Percentiles rank a stretch among this genome's conserved stretches.
Conservation (phyloP, 53 echinoderm and acorn worm species). For the Holothuria leucospilota region DNA sequence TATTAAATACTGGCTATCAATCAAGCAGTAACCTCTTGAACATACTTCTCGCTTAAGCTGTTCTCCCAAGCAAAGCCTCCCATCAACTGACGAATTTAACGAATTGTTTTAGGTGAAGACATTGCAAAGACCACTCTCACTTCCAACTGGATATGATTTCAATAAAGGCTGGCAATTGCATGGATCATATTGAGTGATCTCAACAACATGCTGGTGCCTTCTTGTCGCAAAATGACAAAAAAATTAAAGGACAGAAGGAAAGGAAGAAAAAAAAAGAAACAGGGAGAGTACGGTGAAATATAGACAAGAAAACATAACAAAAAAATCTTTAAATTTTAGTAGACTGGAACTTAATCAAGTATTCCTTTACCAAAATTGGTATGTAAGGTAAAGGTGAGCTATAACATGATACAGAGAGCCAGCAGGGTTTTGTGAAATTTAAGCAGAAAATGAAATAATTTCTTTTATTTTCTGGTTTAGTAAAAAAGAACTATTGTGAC, state of each 20-base stretch:
- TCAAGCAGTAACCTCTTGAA: conserved; percentile 10
- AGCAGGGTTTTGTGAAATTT: conserved; percentile 4
- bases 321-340: conserved; percentile 5
- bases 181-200: conserved; percentile 25
- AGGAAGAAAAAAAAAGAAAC: not conserved
- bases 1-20: not conserved
- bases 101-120: conserved; percentile 29
- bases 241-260: not conserved
- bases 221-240: conserved; percentile 19
- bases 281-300: conserved; percentile 1
- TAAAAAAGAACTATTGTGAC: too few relatives aligned
- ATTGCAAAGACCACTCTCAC: conserved; percentile 27
- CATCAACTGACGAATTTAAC: conserved; percentile 33
- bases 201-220: conserved; percentile 33
- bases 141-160: conserved; percentile 35
- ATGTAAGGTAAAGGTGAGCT: conserved; percentile 39
- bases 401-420: conserved; percentile 28
- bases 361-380: conserved; percentile 31
- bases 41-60: conserved; percentile 27
- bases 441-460: conserved; percentile 30
- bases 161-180: conserved; percentile 22
- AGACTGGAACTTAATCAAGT: conserved; percentile 24
- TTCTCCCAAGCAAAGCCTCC: conserved; percentile 30
- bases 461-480: not conserved
- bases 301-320: conserved; percentile 2